Percentiles rank a stretch among this genome's conserved stretches.
These are phyloP conservation scores for Strigops habroptila DNA, from an alignment of 2,113 vertebrate species.

Conservation along the genomic window DNA sequence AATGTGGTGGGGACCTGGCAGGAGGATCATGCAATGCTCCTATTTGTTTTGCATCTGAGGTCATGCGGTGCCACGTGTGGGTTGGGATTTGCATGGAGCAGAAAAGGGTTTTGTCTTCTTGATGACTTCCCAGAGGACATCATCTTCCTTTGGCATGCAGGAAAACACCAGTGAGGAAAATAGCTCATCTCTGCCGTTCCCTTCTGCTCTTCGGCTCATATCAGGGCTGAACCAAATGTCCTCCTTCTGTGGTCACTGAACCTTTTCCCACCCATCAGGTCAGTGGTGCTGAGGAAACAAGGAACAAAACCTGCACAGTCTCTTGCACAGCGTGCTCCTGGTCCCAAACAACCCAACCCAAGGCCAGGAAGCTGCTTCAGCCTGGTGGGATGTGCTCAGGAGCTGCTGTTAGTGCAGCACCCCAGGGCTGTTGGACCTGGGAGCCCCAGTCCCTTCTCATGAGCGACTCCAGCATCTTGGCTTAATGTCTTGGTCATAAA, in stretches of 20 bases:
- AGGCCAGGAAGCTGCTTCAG: not conserved
- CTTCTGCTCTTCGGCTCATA: rapidly evolving
- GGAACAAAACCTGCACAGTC: not conserved
- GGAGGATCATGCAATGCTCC: rapidly evolving
- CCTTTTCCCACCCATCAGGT: rapidly evolving
- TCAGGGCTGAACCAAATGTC: not conserved
- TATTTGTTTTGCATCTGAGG: not conserved
- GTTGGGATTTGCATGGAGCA: not conserved
- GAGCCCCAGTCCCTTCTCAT: not conserved
- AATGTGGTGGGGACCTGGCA: rapidly evolving
- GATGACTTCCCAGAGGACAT: rapidly evolving
- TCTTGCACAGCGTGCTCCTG: not conserved
- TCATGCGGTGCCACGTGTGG: rapidly evolving
- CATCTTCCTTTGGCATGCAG: rapidly evolving
- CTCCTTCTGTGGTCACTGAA: not conserved
- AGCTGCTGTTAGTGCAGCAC: not conserved
- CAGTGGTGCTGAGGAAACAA: rapidly evolving
- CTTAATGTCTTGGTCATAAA: not conserved
- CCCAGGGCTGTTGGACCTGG: not conserved
- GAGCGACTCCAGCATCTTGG: not conserved
- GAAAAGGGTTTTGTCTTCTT: not conserved
- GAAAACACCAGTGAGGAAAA: not conserved
- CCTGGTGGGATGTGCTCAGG: not conserved
- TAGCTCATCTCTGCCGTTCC: not conserved
- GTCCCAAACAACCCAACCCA: not conserved